Evolutionary conservation across 1,140 invertebrate genomes (phyloP), one percentile per base, ranked within the genome.

Genomic region (Yoshiicerus persimilis): DNA sequence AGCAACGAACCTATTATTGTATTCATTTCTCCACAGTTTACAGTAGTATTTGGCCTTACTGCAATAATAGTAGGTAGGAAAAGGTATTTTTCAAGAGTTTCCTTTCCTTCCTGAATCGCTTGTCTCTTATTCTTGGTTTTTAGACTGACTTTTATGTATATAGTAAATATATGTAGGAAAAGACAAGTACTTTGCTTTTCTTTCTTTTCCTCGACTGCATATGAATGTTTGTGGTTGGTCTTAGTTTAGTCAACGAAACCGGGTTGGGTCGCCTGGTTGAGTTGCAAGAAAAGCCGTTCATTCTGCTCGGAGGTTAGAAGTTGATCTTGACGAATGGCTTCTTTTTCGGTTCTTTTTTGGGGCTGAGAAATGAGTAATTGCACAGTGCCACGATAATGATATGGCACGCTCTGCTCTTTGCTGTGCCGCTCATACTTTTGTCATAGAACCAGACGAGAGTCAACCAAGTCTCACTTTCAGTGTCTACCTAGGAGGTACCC

Each of bases 251-350:
- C 77, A 23, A n/a, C 13, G 11, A n/a, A 75, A 6, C 77, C 77
- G 32, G 20, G 20, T 83, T n/a, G 38, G 36, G 6, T 83, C 9
- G n/a, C 27, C n/a, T 80, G 27, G 6, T 25, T 66, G 23, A 70
- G 9, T 30, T 16, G 66, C 25, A 30, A 30, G 66, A 70, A 70
- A 70, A 70, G 66, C 66, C 66, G 66, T 70, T 70, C 75, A 80
- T 80, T 80, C 32, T 34, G 75, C 75, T 80, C 75, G 13, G 75
- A 80, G 75, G 75, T 80, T 80, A 84, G 62, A 84, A 70, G 86
- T 89, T 89, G 89, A 89, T 87, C 89, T 88, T 89, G 89, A 89
- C 89, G 89, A 89, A 89, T 89, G 84, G 87, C 70, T 88, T 88
- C 87, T 89, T 89, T 89, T 88, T 88, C 89, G 62, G 66, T 66